Base-by-base conservation (phyloP, 2,113 vertebrate species). In the Pangasianodon gigas region DNA sequence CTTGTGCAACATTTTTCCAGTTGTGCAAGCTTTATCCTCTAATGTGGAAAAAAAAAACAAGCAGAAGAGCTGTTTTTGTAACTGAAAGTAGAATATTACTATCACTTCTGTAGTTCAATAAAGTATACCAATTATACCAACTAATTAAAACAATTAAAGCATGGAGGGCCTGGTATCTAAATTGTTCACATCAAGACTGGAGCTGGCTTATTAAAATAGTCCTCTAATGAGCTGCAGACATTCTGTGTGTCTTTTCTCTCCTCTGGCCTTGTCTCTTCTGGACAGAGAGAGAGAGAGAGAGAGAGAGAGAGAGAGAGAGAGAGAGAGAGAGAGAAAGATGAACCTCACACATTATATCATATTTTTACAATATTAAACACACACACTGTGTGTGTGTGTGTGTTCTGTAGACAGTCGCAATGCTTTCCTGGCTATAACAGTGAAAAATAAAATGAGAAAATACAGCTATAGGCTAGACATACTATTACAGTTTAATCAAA, bases 101-200 rank as follows among this genome's bases (percentile, higher is more conserved):
- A 91, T 94, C 92, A 87, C 88, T 94, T 89, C 69, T 79, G 60
- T 80, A 65, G 90, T 91, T 91, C 91, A 92, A 91, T 92, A 92
- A 92, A 89, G 88, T 94, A 88, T 81, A 93, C 93, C 92, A 93
- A 93, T 95, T 93, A 95, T 92, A 93, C 91, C 90, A 90, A 92
- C 93, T 95, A 93, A 96, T 96, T 94, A 95, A 94, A 95, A 95
- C 93, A 93, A 95, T 95, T 94, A 95, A 91, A 90, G 92, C 90
- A 93, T 84, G 79, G 91, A 91, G 85, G 87, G 87, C 77, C 88
- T 91, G 52, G 82, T 91, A 92, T 94, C 90, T 91, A 91, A 91
- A 93, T 92, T 93, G 89, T 92, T n/a, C 88, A 88, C 90, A 93
- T 94, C 95, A 94, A 90, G 87, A 74, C 7, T 84, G 44, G 84